phyloP scores from a whole-genome alignment of 1,140 invertebrate genomes.

The Papilio glaucus region DNA sequence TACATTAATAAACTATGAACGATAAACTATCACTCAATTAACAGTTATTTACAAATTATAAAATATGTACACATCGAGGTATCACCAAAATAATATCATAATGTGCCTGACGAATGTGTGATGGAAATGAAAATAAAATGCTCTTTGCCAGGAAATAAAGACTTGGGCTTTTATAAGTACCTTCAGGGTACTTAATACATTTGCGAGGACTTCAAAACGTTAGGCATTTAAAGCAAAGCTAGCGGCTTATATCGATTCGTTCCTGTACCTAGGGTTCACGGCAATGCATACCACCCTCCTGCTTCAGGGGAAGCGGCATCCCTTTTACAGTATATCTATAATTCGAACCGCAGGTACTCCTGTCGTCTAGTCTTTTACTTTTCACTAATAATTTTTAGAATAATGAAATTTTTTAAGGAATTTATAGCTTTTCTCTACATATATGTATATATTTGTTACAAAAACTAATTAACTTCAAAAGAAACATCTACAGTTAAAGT shows the following conservation, averaged over 20 bases:
- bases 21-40: no score
- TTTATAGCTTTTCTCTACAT: no score
- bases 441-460: no score
- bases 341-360: not conserved
- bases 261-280: slow-evolving; percentile 9
- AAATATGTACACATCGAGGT: no score
- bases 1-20: no score
- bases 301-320: slow-evolving; percentile 6
- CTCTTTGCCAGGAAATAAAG: not conserved
- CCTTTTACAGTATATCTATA: slow-evolving; percentile 10
- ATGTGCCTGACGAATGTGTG: no score
- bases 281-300: slow-evolving; percentile 11
- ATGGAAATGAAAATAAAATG: slow-evolving; percentile 8
- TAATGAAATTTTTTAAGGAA: not conserved
- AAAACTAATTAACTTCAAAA: no score
- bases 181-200: not conserved
- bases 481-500: no score
- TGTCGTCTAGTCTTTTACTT: not conserved
- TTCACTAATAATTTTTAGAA: not conserved
- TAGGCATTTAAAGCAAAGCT: slow-evolving; percentile 29
- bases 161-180: no score
- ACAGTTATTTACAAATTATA: no score
- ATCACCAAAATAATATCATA: no score
- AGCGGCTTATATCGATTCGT: slow-evolving; percentile 21
- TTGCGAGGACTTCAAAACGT: not conserved